These are phyloP conservation scores for Scytalopus superciliaris DNA, from an alignment of 2,113 vertebrate species.

Conservation along the genomic window DNA sequence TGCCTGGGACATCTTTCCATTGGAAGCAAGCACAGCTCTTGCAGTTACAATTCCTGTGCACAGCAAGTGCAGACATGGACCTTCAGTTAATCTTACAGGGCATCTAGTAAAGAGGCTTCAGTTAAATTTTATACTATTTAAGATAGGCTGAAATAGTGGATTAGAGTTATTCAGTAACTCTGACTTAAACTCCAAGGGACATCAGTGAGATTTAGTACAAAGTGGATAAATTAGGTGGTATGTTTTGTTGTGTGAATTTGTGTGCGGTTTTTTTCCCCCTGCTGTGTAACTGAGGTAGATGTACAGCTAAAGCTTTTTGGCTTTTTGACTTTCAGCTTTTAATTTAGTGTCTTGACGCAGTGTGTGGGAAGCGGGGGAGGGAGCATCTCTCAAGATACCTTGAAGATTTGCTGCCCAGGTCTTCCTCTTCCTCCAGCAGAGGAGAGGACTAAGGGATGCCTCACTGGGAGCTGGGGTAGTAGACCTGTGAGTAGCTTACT, in stretches of 20 bases:
- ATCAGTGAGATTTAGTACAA: background rate
- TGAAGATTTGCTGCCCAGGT: background rate
- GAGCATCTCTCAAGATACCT: background rate
- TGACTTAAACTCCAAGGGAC: background rate
- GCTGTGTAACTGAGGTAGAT: background rate
- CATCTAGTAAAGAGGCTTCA: background rate
- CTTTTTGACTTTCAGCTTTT: background rate
- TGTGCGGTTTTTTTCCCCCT: rapidly evolving
- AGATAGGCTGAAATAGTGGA: background rate
- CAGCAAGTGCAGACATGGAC: background rate
- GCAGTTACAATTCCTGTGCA: background rate
- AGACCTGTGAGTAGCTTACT: background rate
- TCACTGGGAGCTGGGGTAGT: background rate
- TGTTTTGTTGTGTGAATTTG: background rate
- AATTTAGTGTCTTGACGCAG: background rate
- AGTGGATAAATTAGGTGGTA: background rate
- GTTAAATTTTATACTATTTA: background rate
- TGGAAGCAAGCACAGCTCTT: background rate
- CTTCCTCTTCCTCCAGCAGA: background rate
- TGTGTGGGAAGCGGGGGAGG: background rate
- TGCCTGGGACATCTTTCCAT: constrained; percentile 13
- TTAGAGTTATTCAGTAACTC: background rate
- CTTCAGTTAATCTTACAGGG: background rate
- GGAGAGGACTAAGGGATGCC: background rate
- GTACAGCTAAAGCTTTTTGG: background rate